Evolutionary conservation across 2,797 vertebrate species (phyloP).

Genomic region (Sandelia bainsii): DNA sequence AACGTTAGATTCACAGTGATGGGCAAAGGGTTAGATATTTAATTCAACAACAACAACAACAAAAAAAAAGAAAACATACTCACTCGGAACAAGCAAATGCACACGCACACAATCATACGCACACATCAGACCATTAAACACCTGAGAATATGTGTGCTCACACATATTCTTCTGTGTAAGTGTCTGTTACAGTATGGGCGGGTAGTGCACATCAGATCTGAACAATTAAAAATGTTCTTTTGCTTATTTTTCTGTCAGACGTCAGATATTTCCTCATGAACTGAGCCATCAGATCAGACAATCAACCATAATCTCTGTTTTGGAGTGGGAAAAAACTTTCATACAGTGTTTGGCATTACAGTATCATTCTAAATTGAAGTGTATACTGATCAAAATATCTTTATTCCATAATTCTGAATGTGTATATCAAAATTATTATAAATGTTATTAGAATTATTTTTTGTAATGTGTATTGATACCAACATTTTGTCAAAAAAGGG

Average conservation of each 20-base stretch:
- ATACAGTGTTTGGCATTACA: too few species aligned
- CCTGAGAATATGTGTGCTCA: constrained; percentile 51
- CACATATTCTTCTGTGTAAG: constrained; percentile 38
- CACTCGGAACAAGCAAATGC: constrained; percentile 32
- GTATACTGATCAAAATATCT: constrained; percentile 44
- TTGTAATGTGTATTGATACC: not conserved
- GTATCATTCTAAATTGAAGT: constrained; percentile 14
- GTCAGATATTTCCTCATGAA: constrained; percentile 44
- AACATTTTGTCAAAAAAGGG: constrained; percentile 5
- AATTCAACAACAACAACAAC: constrained; percentile 63
- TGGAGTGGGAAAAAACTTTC: constrained; percentile 21
- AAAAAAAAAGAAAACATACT: constrained; percentile 34
- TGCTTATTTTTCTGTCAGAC: constrained; percentile 28
- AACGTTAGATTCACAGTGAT: constrained; percentile 88
- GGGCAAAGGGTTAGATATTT: constrained; percentile 80
- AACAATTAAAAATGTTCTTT: constrained; percentile 31
- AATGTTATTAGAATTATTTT: not conserved
- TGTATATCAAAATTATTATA: constrained; percentile 8
- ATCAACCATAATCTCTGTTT: constrained; percentile 48
- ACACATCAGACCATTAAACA: constrained; percentile 63
- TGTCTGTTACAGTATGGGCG: constrained; percentile 57
- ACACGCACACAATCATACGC: constrained; percentile 46
- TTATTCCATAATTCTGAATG: constrained; percentile 45
- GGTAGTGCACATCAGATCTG: constrained; percentile 58
- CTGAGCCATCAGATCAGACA: constrained; percentile 41